Percentiles rank a stretch among this genome's conserved stretches.
phyloP scores from a whole-genome alignment of 2,888 invertebrate species.

The Acrobasis consociella region DNA sequence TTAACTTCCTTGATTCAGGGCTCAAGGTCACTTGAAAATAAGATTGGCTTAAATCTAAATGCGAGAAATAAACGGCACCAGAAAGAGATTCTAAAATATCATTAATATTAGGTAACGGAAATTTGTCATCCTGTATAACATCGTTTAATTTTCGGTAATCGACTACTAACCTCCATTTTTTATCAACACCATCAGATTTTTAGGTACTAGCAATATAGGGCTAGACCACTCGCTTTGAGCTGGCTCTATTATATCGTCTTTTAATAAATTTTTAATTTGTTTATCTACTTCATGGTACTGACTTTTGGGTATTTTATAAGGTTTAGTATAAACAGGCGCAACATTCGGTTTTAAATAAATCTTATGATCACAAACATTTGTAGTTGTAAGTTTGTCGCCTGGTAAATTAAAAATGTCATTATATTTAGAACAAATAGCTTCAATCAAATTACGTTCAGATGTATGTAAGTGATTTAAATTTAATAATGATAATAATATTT shows the following conservation, averaged over 20 bases:
- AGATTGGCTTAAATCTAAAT: background rate
- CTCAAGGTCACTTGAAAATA: constrained; percentile 10
- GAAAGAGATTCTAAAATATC: background rate
- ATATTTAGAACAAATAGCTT: constrained; percentile 27
- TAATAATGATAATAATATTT: constrained; percentile 21
- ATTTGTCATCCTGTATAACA: constrained; percentile 26
- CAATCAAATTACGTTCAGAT: constrained; percentile 17
- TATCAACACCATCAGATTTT: constrained; percentile 24
- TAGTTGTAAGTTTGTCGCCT: constrained; percentile 25
- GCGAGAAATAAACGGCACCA: background rate
- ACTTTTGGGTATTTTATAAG: constrained; percentile 22
- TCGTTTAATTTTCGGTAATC: constrained; percentile 28
- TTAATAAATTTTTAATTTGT: constrained; percentile 26
- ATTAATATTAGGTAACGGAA: constrained; percentile 1
- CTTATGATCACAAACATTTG: constrained; percentile 19
- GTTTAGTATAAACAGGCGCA: constrained; percentile 24
- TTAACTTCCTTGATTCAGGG: constrained; percentile 1
- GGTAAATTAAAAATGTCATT: constrained; percentile 26
- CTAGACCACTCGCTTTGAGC: constrained; percentile 25
- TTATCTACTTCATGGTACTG: constrained; percentile 22
- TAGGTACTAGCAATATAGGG: constrained; percentile 26
- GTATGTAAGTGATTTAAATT: too few species aligned
- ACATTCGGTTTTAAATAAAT: constrained; percentile 22
- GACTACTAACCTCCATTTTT: constrained; percentile 28
- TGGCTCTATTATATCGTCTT: constrained; percentile 24